Conservation (phyloP, 2,888 invertebrate species). For the Netelia virgata region DNA sequence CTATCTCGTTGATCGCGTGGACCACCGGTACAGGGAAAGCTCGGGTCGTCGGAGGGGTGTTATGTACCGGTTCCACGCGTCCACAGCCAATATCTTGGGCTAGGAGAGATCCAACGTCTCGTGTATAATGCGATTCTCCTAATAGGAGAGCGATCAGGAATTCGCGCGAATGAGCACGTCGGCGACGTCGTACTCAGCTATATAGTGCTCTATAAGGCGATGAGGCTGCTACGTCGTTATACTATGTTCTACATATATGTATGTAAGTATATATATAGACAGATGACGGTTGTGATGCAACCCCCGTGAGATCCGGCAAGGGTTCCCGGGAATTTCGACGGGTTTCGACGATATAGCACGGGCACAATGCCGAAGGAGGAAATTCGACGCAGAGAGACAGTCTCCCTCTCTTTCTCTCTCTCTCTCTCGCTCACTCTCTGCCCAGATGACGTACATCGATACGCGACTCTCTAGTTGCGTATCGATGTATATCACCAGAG, state of each 20-base stretch:
- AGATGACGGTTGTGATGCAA: conserved; percentile 17
- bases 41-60: conserved; percentile 7
- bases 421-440: too few species aligned
- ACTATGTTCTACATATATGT: conserved; percentile 2
- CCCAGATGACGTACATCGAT: too few species aligned
- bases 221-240: conserved; percentile 18
- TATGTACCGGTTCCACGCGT: conserved; percentile 28
- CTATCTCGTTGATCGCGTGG: not conserved
- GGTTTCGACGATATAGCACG: conserved; percentile 26
- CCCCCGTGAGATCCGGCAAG: conserved; percentile 21
- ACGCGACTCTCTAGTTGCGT: conserved; percentile 12
- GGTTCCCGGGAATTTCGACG: conserved; percentile 21
- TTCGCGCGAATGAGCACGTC: conserved; percentile 76
- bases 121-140: conserved; percentile 82
- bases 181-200: not conserved
- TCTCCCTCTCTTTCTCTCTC: not conserved
- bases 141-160: conserved; percentile 79
- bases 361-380: conserved; percentile 28
- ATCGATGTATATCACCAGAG: conserved; percentile 73
- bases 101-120: conserved; percentile 61
- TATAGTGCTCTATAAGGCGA: conserved; percentile 23
- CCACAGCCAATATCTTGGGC: conserved; percentile 66
- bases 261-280: not conserved
- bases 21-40: not conserved
- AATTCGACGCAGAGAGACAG: conserved; percentile 22